phyloP scores from a whole-genome alignment of 2,113 vertebrate species.

The Gila orcuttii region DNA sequence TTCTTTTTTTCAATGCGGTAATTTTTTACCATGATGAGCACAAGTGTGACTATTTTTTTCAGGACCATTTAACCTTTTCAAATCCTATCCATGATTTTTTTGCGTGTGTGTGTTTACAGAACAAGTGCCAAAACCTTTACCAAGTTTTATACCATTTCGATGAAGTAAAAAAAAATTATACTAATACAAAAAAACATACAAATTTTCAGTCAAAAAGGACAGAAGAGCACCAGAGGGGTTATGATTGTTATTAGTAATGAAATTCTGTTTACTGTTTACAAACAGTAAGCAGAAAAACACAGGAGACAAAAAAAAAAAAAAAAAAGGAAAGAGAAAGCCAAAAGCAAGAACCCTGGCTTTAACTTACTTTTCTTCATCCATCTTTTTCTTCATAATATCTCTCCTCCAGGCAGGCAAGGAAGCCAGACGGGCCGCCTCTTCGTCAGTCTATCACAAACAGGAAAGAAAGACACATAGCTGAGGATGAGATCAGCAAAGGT shows the following conservation, averaged over 20 bases:
- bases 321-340: neutral
- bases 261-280: too few relatives aligned
- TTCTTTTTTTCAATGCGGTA: too few relatives aligned
- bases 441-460: constrained; percentile 78
- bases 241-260: neutral
- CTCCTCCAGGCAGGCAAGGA: constrained; percentile 96
- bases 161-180: too few relatives aligned
- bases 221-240: neutral
- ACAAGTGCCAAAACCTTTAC: too few relatives aligned
- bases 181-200: too few relatives aligned
- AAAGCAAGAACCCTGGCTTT: neutral
- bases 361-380: constrained; percentile 93
- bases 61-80: too few relatives aligned
- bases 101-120: too few relatives aligned
- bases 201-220: too few relatives aligned
- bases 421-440: constrained; percentile 86
- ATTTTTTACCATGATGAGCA: too few relatives aligned
- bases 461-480: constrained; percentile 20
- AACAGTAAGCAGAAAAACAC: neutral
- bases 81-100: too few relatives aligned
- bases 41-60: too few relatives aligned
- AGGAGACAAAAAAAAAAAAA: neutral
- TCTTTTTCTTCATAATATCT: constrained; percentile 94
- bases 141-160: too few relatives aligned
- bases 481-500: neutral